phyloP scores from a whole-genome alignment of 1,140 invertebrate species.

The Pemphigus obesinymphae region DNA sequence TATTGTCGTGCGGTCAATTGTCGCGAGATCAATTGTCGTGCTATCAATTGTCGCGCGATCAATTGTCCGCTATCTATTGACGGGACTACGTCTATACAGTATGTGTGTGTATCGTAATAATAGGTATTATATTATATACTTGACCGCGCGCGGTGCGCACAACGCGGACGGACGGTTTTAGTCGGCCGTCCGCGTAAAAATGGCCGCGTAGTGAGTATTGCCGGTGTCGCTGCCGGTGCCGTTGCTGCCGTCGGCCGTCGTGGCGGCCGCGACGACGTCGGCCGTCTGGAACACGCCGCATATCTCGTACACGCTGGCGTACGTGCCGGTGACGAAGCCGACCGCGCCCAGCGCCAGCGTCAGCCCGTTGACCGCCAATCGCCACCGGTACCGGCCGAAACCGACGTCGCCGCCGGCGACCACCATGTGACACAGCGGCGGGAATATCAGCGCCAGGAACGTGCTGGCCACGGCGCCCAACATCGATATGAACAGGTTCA shows the following conservation, averaged over 20 bases:
- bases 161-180: not conserved
- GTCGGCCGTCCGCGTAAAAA: not conserved
- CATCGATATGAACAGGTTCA: constrained; percentile 83
- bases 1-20: no score
- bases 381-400: not conserved
- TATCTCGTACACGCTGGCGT: constrained; percentile 18
- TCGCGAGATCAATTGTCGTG: no score
- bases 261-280: not conserved
- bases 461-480: constrained; percentile 85
- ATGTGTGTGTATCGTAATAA: no score
- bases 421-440: constrained; percentile 77
- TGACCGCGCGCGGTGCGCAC: not conserved
- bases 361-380: not conserved
- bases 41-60: no score
- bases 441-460: constrained; percentile 79
- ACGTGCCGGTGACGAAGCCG: constrained; percentile 30
- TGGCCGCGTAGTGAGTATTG: not conserved
- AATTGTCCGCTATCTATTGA: no score
- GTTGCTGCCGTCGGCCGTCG: not conserved
- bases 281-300: not conserved
- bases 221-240: no score
- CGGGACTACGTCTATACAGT: no score
- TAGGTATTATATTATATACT: no score
- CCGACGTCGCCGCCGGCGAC: constrained; percentile 50
- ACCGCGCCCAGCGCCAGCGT: not conserved